Conservation (phyloP, 2,797 vertebrate genomes). For the Sorex maritimensis region DNA sequence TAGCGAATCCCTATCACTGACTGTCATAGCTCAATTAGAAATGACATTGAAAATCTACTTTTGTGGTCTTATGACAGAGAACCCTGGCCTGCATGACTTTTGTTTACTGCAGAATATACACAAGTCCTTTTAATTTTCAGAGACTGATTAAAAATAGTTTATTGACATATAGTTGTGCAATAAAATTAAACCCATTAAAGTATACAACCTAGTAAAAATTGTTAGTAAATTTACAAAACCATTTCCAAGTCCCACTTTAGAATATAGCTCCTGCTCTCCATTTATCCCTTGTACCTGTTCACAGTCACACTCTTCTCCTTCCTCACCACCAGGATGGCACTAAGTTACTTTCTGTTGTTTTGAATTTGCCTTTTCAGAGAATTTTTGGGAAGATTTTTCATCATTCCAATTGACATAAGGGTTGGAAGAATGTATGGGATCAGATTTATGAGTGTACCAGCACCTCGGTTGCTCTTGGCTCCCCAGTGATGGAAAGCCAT, state of each 20-base stretch:
- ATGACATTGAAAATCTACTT: background rate
- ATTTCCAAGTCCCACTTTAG: background rate
- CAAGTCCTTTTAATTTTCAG: constrained; percentile 25
- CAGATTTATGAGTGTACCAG: background rate
- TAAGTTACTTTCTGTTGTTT: background rate
- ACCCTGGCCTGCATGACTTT: background rate
- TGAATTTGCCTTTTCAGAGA: background rate
- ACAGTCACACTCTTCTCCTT: background rate
- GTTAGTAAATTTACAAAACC: background rate
- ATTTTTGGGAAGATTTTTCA: constrained; percentile 17
- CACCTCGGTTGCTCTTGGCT: background rate
- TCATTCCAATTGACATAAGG: background rate
- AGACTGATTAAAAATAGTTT: background rate
- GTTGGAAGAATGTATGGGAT: background rate
- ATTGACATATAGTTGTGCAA: background rate
- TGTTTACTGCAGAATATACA: background rate
- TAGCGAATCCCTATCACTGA: background rate
- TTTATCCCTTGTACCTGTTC: background rate
- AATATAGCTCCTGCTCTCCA: background rate
- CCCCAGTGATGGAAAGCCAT: background rate
- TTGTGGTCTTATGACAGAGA: background rate
- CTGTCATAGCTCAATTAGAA: background rate
- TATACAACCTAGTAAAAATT: background rate
- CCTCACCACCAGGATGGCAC: background rate
- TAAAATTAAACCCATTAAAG: background rate